Conservation (phyloP, 2,797 vertebrate genomes). For the Graptemys geographica region DNA sequence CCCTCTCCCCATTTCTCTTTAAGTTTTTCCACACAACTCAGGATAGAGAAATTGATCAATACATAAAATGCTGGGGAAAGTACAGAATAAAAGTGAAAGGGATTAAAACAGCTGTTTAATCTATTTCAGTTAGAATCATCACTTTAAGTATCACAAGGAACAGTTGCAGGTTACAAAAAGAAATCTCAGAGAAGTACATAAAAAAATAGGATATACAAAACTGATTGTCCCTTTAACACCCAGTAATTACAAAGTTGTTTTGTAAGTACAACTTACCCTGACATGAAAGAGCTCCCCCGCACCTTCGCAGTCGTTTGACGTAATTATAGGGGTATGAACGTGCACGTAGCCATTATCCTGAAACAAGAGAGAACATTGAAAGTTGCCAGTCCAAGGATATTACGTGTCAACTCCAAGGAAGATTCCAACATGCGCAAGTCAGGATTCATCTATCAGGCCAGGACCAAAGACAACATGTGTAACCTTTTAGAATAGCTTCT, state of each 20-base stretch:
- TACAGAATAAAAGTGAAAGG: not conserved
- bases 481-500: not conserved
- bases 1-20: not conserved
- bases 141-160: not conserved
- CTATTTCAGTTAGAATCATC: not conserved
- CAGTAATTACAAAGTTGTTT: not conserved
- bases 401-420: rapidly evolving
- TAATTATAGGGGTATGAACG: conserved; percentile 96
- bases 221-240: not conserved
- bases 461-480: not conserved
- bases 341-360: conserved; percentile 91
- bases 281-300: conserved; percentile 95
- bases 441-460: not conserved
- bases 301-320: conserved; percentile 98
- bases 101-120: not conserved
- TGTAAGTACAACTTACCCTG: conserved; percentile 81
- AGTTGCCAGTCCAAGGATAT: not conserved
- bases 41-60: not conserved
- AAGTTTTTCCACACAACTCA: not conserved
- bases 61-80: not conserved
- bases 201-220: not conserved
- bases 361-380: conserved; percentile 32
- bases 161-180: not conserved
- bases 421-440: not conserved
- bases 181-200: not conserved